phyloP scores from a whole-genome alignment of 1,140 invertebrate genomes.

The Ruditapes philippinarum region DNA sequence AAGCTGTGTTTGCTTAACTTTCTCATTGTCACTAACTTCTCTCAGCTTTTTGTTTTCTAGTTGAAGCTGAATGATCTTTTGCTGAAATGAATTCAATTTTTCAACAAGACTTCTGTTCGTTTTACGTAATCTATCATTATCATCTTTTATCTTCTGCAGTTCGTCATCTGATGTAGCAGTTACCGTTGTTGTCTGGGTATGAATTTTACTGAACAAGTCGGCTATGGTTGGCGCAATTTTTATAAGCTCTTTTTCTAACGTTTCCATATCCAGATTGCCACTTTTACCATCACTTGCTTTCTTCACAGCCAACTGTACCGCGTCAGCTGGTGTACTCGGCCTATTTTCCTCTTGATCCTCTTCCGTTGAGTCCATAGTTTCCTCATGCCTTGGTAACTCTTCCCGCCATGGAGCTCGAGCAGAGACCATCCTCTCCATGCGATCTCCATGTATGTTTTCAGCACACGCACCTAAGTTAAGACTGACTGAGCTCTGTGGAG shows the following conservation, averaged over 20 bases:
- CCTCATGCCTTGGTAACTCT: slow-evolving; percentile 25
- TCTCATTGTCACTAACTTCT: slow-evolving; percentile 71
- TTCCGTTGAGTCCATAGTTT: slow-evolving; percentile 22
- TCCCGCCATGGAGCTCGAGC: slow-evolving; percentile 58
- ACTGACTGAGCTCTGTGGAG: slow-evolving; percentile 44
- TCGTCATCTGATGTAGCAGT: slow-evolving; percentile 56
- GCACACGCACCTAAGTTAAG: slow-evolving; percentile 41
- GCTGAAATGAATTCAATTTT: slow-evolving; percentile 76
- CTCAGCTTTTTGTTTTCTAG: slow-evolving; percentile 75
- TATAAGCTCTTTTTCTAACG: slow-evolving; percentile 54
- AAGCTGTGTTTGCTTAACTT: slow-evolving; percentile 69
- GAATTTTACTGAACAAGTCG: slow-evolving; percentile 61
- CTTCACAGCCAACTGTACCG: slow-evolving; percentile 53
- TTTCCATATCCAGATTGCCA: slow-evolving; percentile 55
- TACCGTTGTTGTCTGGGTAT: slow-evolving; percentile 59
- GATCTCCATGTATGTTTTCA: slow-evolving; percentile 7
- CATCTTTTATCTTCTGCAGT: slow-evolving; percentile 71
- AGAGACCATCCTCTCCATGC: slow-evolving; percentile 45
- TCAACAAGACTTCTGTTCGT: slow-evolving; percentile 75
- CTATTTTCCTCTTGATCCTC: slow-evolving; percentile 13
- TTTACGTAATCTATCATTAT: slow-evolving; percentile 75
- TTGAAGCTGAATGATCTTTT: slow-evolving; percentile 76
- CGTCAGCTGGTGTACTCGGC: slow-evolving; percentile 53
- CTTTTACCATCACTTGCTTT: slow-evolving; percentile 51
- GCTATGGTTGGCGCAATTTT: slow-evolving; percentile 65